Evolutionary conservation across 1,140 invertebrate species (phyloP).

Genomic region (Philotrypesis tridentata): DNA sequence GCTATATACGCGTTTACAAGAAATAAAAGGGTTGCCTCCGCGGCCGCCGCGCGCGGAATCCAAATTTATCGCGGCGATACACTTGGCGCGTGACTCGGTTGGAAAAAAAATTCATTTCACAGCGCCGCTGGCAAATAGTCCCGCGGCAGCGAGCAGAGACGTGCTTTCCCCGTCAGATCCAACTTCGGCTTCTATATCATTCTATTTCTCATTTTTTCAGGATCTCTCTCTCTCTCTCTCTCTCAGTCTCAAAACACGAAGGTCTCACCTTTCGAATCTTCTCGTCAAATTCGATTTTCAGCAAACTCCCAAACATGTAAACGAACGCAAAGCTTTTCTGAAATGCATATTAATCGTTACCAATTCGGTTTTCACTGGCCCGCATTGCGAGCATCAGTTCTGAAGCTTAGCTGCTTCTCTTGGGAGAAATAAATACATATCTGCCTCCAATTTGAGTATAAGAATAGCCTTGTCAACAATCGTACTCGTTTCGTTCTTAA

Average conservation of each 20-base stretch:
- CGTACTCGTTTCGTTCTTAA: neutral
- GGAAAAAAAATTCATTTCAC: neutral
- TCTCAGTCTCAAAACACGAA: too few relatives aligned
- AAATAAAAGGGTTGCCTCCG: neutral
- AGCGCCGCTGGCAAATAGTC: neutral
- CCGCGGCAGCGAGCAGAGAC: neutral
- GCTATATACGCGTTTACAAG: neutral
- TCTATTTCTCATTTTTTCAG: neutral
- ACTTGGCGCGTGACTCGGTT: conserved; percentile 16
- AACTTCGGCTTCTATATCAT: neutral
- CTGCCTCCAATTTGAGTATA: neutral
- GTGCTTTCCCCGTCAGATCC: neutral
- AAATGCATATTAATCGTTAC: too few relatives aligned
- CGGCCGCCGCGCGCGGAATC: neutral
- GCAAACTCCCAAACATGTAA: too few relatives aligned
- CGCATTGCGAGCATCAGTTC: too few relatives aligned
- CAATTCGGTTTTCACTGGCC: too few relatives aligned
- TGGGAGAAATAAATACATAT: too few relatives aligned
- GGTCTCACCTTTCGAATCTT: too few relatives aligned
- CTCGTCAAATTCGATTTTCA: too few relatives aligned
- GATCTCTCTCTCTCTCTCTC: too few relatives aligned
- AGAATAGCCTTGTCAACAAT: conserved; percentile 11
- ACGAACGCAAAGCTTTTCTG: too few relatives aligned
- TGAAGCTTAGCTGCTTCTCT: too few relatives aligned
- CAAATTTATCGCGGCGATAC: conserved; percentile 6